Evolutionary conservation across 2,113 vertebrate genomes (phyloP).

Genomic region (Rhinoderma darwinii): DNA sequence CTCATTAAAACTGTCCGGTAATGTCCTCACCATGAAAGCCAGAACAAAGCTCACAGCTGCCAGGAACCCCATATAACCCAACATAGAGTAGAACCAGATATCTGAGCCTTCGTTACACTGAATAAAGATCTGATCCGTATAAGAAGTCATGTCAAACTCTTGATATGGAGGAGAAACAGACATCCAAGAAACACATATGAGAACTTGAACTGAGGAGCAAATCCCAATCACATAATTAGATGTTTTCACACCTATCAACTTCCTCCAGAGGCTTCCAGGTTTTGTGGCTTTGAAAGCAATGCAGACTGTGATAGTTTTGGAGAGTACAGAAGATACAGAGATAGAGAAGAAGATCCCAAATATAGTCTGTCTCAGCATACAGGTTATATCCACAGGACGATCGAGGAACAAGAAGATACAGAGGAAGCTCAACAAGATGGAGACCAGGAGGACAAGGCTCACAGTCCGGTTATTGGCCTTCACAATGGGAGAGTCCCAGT

Average conservation of each 20-base stretch:
- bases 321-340: too few relatives aligned
- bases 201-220: conserved; percentile 67
- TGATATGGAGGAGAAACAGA: conserved; percentile 3
- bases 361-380: conserved; percentile 72
- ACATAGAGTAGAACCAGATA: too few relatives aligned
- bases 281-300: too few relatives aligned
- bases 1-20: conserved; percentile 34
- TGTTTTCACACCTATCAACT: conserved; percentile 62
- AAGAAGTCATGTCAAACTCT: background rate
- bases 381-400: too few relatives aligned
- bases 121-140: background rate
- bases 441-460: too few relatives aligned
- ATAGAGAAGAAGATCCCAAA: conserved; percentile 74
- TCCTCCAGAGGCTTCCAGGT: conserved; percentile 72
- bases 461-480: conserved; percentile 12
- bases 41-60: too few relatives aligned
- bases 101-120: too few relatives aligned
- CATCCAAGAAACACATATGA: conserved; percentile 1
- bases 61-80: too few relatives aligned
- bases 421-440: too few relatives aligned
- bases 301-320: too few relatives aligned
- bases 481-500: conserved; percentile 62
- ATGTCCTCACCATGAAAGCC: background rate
- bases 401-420: background rate
- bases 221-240: conserved; percentile 71